Percentiles rank a stretch among this genome's conserved stretches.
Conservation (phyloP, 2,113 vertebrate species). For the Aegypius monachus region DNA sequence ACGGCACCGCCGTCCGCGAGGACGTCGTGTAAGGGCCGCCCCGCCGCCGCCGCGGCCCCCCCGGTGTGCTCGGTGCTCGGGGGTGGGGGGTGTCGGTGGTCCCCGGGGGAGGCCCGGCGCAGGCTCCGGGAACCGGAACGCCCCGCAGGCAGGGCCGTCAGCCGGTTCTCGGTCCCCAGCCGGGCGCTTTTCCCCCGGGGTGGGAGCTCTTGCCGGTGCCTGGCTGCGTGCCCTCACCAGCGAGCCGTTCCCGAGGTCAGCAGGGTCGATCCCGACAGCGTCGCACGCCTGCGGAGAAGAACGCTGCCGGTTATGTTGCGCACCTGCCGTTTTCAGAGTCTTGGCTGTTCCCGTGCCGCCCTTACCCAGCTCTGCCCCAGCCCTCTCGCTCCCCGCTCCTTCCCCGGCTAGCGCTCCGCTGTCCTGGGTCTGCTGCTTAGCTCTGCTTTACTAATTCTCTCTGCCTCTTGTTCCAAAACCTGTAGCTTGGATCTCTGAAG, state of each 20-base stretch:
- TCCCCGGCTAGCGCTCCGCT: fast-evolving
- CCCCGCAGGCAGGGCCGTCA: too few species aligned
- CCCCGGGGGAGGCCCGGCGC: background rate
- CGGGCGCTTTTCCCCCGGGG: too few species aligned
- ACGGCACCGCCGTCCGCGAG: background rate
- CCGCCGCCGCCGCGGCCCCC: too few species aligned
- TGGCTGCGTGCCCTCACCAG: background rate
- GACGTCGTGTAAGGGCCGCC: background rate
- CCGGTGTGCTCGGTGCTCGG: too few species aligned
- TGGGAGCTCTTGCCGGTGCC: background rate
- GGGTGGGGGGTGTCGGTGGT: too few species aligned
- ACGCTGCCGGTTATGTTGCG: fast-evolving
- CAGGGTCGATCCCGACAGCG: background rate
- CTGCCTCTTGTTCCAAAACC: background rate
- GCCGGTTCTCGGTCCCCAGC: too few species aligned
- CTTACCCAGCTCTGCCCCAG: too few species aligned
- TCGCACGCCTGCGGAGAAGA: fast-evolving
- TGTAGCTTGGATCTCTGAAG: background rate
- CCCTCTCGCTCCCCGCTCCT: fast-evolving
- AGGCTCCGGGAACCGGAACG: background rate
- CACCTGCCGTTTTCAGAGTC: background rate
- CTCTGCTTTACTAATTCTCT: background rate
- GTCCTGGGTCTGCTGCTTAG: background rate
- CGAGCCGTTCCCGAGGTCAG: fast-evolving
- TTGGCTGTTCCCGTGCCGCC: too few species aligned